Percentiles rank a stretch among this genome's conserved stretches.
Evolutionary conservation across 1,140 invertebrate species (phyloP).

Genomic region (Macrobrachium nipponense): DNA sequence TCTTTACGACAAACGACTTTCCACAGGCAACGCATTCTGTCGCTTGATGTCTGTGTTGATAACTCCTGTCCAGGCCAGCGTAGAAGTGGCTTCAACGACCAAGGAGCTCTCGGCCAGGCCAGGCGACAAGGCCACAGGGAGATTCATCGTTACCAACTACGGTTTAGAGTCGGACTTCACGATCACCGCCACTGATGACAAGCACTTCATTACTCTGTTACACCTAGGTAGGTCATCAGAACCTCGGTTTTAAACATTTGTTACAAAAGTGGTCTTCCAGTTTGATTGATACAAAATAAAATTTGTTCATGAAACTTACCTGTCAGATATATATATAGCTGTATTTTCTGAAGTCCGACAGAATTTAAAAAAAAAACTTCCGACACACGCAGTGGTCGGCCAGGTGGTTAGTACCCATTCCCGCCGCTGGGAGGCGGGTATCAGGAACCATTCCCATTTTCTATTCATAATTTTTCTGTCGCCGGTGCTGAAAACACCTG

Average conservation of each 20-base stretch:
- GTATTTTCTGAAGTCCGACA: too few species aligned
- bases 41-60: slow-evolving; percentile 42
- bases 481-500: too few species aligned
- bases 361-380: too few species aligned
- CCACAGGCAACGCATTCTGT: slow-evolving; percentile 39
- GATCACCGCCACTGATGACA: slow-evolving; percentile 38
- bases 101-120: slow-evolving; percentile 34
- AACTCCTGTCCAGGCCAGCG: slow-evolving; percentile 35
- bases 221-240: background rate
- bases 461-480: too few species aligned
- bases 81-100: slow-evolving; percentile 33
- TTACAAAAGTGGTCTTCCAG: too few species aligned
- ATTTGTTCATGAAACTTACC: too few species aligned
- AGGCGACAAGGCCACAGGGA: background rate
- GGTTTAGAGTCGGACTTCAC: slow-evolving; percentile 37
- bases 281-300: too few species aligned
- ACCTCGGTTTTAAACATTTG: background rate
- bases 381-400: too few species aligned
- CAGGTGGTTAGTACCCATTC: too few species aligned
- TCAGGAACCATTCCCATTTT: too few species aligned
- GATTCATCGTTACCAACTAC: slow-evolving; percentile 38
- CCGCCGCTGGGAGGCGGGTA: too few species aligned
- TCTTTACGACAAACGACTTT: background rate
- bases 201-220: slow-evolving; percentile 15
- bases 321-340: too few species aligned